A percentile compares a stretch with the other conserved stretches of the same genome.
Evolutionary conservation across 2,888 invertebrate genomes (phyloP).

Genomic region (Meta bourneti): DNA sequence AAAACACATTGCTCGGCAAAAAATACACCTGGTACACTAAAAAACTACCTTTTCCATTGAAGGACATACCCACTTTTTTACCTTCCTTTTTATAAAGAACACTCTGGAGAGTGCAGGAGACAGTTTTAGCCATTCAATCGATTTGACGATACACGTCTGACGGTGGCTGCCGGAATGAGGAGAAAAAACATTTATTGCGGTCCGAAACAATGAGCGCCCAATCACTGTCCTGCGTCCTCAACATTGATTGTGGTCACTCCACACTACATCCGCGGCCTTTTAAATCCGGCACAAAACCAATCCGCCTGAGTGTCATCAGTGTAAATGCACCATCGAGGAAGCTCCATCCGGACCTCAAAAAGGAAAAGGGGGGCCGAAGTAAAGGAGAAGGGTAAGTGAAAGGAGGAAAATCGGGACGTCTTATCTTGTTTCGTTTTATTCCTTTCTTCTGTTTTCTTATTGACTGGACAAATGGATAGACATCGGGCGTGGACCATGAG

Average conservation of each 20-base stretch:
- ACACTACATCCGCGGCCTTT: constrained; percentile 12
- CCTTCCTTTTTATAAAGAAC: constrained; percentile 1
- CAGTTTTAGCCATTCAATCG: constrained; percentile 1
- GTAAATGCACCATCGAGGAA: constrained; percentile 17
- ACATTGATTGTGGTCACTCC: constrained; percentile 40
- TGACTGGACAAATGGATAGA: constrained; percentile 59
- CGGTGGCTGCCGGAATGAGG: not conserved
- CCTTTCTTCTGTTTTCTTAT: constrained; percentile 20
- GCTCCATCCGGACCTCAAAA: not conserved
- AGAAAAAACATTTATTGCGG: constrained; percentile 3
- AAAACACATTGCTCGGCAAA: not conserved
- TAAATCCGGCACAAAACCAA: constrained; percentile 44
- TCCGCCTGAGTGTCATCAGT: constrained; percentile 55
- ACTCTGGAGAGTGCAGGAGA: not conserved
- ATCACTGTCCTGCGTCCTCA: constrained; percentile 16
- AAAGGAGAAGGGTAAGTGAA: constrained; percentile 16
- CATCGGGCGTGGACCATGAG: not conserved
- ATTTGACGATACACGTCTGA: not conserved
- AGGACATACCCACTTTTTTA: not conserved
- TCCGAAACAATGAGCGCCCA: constrained; percentile 34
- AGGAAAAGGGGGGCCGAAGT: not conserved
- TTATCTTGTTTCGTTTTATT: constrained; percentile 50
- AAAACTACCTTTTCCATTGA: not conserved
- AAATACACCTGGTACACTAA: not conserved
- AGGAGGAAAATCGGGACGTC: constrained; percentile 16